Evolutionary conservation across 2,888 invertebrate genomes (phyloP).

Genomic region (Spodoptera picta): DNA sequence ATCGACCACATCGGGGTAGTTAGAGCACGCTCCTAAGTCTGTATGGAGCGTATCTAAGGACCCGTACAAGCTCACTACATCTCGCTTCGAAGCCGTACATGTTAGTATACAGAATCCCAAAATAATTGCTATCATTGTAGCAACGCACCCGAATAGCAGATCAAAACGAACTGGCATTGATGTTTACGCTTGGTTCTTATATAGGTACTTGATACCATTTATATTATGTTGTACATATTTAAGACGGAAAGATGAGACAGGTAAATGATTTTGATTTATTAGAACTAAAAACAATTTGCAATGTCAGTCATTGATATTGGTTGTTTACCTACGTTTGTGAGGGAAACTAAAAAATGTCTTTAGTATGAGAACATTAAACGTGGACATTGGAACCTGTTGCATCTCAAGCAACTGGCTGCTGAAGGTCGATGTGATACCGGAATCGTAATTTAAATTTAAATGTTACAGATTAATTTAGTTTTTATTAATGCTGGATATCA

Average conservation of each 20-base stretch:
- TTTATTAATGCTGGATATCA: not conserved
- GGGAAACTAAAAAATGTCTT: not conserved
- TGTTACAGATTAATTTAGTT: conserved; percentile 5
- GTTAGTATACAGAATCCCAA: conserved; percentile 7
- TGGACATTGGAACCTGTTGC: not conserved
- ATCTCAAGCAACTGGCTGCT: conserved; percentile 7
- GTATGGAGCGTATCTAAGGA: conserved; percentile 19
- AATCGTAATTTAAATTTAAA: conserved; percentile 21
- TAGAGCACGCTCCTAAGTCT: conserved; percentile 22
- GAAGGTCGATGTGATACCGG: conserved; percentile 21
- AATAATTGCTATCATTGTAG: conserved; percentile 16
- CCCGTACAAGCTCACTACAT: conserved; percentile 19
- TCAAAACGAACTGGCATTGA: conserved; percentile 12
- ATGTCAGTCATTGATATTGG: too few relatives aligned
- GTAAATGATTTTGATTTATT: not conserved
- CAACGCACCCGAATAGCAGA: conserved; percentile 7
- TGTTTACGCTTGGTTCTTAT: conserved; percentile 9
- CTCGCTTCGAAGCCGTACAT: conserved; percentile 19
- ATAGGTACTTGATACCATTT: conserved; percentile 13
- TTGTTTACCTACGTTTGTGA: not conserved
- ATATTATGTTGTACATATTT: conserved; percentile 2
- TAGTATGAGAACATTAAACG: not conserved
- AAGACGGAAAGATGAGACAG: not conserved
- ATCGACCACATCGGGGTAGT: conserved; percentile 15
- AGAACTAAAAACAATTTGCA: conserved; percentile 4